Conservation (phyloP, 2,113 vertebrate species). For the Abramis brama region DNA sequence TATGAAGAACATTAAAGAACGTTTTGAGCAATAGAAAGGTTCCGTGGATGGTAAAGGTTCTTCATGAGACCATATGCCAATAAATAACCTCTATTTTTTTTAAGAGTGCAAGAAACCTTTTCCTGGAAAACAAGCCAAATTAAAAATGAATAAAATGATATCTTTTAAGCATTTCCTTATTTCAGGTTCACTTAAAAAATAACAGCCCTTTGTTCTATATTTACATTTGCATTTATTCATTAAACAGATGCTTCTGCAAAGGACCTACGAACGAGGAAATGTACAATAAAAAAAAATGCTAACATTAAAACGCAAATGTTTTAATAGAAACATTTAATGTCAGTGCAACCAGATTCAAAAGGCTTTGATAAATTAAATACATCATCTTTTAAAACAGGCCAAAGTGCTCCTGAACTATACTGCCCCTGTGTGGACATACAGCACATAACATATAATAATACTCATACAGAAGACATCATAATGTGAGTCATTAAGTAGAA, state of each 20-base stretch:
- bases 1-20: too few species aligned
- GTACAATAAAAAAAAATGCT: background rate
- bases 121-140: background rate
- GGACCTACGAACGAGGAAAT: background rate
- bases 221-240: background rate
- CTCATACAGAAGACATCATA: background rate
- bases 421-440: constrained; percentile 50
- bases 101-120: too few species aligned
- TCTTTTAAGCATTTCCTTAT: background rate
- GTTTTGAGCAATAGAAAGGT: too few species aligned
- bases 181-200: background rate
- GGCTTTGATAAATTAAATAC: background rate
- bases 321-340: background rate
- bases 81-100: too few species aligned
- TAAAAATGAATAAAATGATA: background rate
- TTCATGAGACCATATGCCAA: too few species aligned
- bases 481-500: background rate
- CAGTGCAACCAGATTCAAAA: background rate
- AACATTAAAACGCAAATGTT: background rate
- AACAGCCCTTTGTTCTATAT: background rate
- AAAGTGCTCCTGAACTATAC: constrained; percentile 23
- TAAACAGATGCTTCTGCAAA: background rate
- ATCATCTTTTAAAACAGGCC: background rate
- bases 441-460: background rate
- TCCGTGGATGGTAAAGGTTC: too few species aligned